Evolutionary conservation across 2,113 vertebrate species (phyloP).

Genomic region (Cryptomyrus ogoouensis): DNA sequence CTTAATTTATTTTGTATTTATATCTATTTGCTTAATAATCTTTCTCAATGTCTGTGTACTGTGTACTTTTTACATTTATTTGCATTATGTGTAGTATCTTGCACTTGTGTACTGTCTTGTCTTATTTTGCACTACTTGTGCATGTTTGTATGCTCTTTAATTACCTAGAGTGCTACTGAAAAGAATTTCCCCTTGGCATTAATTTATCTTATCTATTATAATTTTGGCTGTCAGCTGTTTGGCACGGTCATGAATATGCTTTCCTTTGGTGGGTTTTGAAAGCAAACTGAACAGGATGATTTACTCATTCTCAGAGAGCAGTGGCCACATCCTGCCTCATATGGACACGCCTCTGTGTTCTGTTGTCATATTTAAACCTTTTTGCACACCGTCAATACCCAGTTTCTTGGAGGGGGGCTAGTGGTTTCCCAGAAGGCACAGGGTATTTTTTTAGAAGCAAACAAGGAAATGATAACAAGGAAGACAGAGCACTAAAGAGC

Average conservation of each 20-base stretch:
- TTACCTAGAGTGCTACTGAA: not conserved
- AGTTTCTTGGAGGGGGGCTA: not conserved
- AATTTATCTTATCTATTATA: not conserved
- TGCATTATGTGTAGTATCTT: not conserved
- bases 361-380: slow-evolving; percentile 25
- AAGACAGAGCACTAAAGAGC: slow-evolving; percentile 22
- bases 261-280: not conserved
- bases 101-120: not conserved
- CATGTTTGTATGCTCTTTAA: not conserved
- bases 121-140: not conserved
- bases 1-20: not conserved
- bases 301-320: not conserved
- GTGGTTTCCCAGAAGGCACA: slow-evolving; percentile 39
- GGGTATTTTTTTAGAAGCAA: not conserved
- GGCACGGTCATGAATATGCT: not conserved
- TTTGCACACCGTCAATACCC: not conserved
- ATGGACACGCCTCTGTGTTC: not conserved
- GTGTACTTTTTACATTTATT: not conserved
- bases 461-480: slow-evolving; percentile 32
- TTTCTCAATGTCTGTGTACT: not conserved
- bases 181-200: not conserved
- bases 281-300: not conserved
- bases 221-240: not conserved
- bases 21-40: not conserved
- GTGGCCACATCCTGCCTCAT: slow-evolving; percentile 38